Base-by-base conservation (phyloP, 2,888 invertebrate species). In the Anagyrus pseudococci region DNA sequence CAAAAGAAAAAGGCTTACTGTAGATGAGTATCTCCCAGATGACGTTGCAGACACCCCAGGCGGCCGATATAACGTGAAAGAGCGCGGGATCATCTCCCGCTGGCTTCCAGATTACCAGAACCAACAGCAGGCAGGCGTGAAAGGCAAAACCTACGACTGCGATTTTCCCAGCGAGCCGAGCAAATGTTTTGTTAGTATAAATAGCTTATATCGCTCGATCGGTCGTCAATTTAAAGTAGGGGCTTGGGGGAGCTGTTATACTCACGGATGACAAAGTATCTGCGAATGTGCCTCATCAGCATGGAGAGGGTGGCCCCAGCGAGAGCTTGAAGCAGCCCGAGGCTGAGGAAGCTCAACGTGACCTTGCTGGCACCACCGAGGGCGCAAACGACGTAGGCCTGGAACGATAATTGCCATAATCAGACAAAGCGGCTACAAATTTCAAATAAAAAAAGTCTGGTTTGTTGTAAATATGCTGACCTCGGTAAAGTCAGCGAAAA, bases 1-100 rank as follows among this genome's bases (percentile, higher is more conserved):
- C 17, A 17, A 41, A 15, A 13, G 15, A 20, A 13, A 13, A 20
- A 13, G 20, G 68, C 76, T 73, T 66, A 79, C 79, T 79, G 64
- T 77, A 83, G 54, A 84, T 77, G 22, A 86, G 77, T 3, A 91
- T 91, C 75, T 93, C 92, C 93, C 93, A 93, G 69, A 93, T 88
- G 20, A 91, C 90, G 58, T 92, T 92, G 79, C 93, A 93, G 2
- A 93, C 92, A 17, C 92, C 93, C 93, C 93, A 93, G 0, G 92
- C 90, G 0, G 93, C 92, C 2, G 92, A 90, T 54, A 93, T 91
- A 22, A 93, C 90, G 69, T 92, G 92, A 64, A 93, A 92, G 55
- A 93, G 83, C 1, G 92, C 93, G 17, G 91, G 86, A 72, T 93
- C 93, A 57, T 92, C 92, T 63, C 87, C 86, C 0, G 91, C 90